Percentiles rank a stretch among this genome's conserved stretches.
phyloP scores from a whole-genome alignment of 2,113 vertebrate genomes.

The Anas platyrhynchos region DNA sequence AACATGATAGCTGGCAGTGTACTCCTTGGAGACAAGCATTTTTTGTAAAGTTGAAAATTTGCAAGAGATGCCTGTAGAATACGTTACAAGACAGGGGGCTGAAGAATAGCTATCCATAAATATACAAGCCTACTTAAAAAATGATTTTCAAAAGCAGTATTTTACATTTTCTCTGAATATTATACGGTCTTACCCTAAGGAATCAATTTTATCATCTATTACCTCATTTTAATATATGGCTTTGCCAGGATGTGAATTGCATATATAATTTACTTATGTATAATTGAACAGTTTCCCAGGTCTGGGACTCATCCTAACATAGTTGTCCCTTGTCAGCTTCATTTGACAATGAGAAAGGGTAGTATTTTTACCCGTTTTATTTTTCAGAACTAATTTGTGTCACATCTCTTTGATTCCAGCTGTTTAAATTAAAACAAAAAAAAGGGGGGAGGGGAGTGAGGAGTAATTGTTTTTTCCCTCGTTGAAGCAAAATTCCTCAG shows the following conservation, averaged over 20 bases:
- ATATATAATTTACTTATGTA: neutral
- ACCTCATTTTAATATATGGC: neutral
- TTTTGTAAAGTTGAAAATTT: neutral
- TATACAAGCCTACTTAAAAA: constrained; percentile 8
- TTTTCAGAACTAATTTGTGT: neutral
- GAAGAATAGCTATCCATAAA: constrained; percentile 15
- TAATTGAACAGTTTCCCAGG: neutral
- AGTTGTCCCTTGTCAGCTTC: neutral
- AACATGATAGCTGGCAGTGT: neutral
- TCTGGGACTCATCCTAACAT: neutral
- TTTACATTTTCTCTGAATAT: constrained; percentile 17
- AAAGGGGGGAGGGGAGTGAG: rapidly evolving
- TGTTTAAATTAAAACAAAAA: neutral
- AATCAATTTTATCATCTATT: neutral
- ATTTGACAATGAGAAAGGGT: neutral
- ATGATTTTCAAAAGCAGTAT: constrained; percentile 1
- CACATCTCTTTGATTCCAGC: neutral
- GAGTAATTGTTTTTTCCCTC: neutral
- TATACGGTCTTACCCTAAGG: neutral
- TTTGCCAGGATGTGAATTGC: neutral
- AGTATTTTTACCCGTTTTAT: neutral
- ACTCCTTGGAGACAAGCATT: neutral
- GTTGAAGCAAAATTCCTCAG: neutral
- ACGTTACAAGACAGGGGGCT: neutral
- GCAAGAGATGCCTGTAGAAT: neutral